These are phyloP conservation scores for Perizoma affinitatum DNA, from an alignment of 2,888 invertebrate species.

Conservation along the genomic window DNA sequence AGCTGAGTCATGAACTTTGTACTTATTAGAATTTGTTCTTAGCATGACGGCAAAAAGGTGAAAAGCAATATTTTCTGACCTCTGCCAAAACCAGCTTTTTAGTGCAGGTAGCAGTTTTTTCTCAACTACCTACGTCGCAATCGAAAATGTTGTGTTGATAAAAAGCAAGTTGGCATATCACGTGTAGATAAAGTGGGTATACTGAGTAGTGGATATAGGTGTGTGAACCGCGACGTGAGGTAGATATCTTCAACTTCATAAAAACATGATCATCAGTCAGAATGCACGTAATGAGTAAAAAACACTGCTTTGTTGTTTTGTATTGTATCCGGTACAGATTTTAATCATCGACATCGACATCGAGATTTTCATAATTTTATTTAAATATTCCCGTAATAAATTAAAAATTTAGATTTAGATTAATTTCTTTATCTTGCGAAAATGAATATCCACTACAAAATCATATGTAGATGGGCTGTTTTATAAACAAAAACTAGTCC, in stretches of 20 bases:
- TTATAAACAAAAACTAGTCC: too few species aligned
- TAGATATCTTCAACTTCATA: conserved; percentile 3
- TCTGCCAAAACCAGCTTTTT: not conserved
- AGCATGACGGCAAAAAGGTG: too few species aligned
- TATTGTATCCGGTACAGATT: conserved; percentile 1
- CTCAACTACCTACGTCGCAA: not conserved
- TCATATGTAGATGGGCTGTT: too few species aligned
- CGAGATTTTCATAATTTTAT: too few species aligned
- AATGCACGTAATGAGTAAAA: conserved; percentile 10
- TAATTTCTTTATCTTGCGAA: too few species aligned
- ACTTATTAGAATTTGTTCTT: too few species aligned
- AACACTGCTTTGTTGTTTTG: conserved; percentile 10
- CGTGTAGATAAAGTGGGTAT: not conserved
- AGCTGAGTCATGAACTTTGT: too few species aligned
- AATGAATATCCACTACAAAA: too few species aligned
- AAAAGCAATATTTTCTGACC: too few species aligned
- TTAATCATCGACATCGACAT: not conserved
- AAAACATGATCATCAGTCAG: conserved; percentile 7
- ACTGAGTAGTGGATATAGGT: not conserved
- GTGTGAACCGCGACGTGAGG: conserved; percentile 13
- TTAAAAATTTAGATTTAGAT: too few species aligned
- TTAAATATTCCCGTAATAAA: too few species aligned
- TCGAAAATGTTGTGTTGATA: not conserved
- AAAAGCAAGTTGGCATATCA: not conserved
- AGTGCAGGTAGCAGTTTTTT: not conserved